phyloP scores from a whole-genome alignment of 2,113 vertebrate species.

The Meleagris gallopavo region DNA sequence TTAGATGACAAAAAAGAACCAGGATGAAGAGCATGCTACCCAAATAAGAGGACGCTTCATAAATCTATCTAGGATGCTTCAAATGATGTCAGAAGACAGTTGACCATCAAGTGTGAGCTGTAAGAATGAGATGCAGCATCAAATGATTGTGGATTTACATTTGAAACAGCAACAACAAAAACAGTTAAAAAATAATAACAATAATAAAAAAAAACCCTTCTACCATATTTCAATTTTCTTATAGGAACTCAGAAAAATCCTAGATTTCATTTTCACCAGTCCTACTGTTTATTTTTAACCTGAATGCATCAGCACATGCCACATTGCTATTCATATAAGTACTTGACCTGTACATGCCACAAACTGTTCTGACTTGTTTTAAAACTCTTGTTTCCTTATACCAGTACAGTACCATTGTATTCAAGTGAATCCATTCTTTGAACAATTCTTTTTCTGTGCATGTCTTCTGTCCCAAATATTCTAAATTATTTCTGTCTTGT shows the following conservation, averaged over 20 bases:
- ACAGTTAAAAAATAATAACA: not conserved
- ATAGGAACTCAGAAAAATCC: not conserved
- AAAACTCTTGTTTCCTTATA: not conserved
- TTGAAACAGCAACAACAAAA: not conserved
- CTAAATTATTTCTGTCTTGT: not conserved
- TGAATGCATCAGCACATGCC: not conserved
- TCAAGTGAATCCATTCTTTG: not conserved
- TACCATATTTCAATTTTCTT: not conserved
- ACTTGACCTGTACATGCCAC: accelerated
- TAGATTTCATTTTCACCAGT: not conserved
- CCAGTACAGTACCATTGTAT: not conserved
- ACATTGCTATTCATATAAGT: not conserved
- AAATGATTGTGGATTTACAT: not conserved
- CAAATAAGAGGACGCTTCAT: not conserved
- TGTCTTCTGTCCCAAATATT: not conserved
- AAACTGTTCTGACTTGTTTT: not conserved
- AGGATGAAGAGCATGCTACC: too few species aligned
- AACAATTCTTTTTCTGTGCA: not conserved
- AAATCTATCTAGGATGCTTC: not conserved
- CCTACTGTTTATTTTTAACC: not conserved
- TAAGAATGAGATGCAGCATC: not conserved
- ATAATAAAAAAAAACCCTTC: not conserved
- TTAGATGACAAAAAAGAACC: too few species aligned
- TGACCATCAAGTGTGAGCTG: accelerated
- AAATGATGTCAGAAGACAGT: not conserved